These are phyloP conservation scores for Paralvinella palmiformis DNA, from an alignment of 1,140 invertebrate species.

Conservation along the genomic window DNA sequence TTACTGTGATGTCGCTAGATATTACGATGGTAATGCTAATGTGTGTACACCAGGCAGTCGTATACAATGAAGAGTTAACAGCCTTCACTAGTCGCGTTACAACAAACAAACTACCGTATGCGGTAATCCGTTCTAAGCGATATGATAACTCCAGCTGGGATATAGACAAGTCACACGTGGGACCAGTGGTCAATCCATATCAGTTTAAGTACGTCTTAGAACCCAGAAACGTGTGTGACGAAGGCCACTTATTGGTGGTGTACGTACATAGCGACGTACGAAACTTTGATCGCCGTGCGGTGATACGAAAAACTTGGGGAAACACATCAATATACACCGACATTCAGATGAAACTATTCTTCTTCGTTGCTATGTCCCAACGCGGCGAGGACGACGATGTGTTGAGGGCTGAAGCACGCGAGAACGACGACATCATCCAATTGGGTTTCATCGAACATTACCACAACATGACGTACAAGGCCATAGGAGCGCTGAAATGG, in stretches of 20 bases:
- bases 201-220: constrained; percentile 13
- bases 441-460: constrained; percentile 73
- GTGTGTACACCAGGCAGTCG: too few species aligned
- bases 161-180: too few species aligned
- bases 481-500: constrained; percentile 79
- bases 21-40: too few species aligned
- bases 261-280: constrained; percentile 36
- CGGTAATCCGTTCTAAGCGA: too few species aligned
- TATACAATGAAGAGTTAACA: too few species aligned
- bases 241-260: constrained; percentile 23
- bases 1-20: too few species aligned
- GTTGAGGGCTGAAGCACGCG: constrained; percentile 41
- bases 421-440: constrained; percentile 66
- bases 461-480: constrained; percentile 80
- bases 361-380: constrained; percentile 60
- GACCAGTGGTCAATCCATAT: constrained; percentile 19
- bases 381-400: constrained; percentile 45
- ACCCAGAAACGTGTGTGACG: neutral
- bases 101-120: too few species aligned
- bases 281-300: constrained; percentile 36
- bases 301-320: constrained; percentile 47
- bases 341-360: constrained; percentile 50
- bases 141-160: too few species aligned
- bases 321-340: constrained; percentile 22
- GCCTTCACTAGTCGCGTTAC: too few species aligned